These are phyloP conservation scores for Leptinotarsa juncta DNA, from an alignment of 2,888 invertebrate species.

Conservation along the genomic window DNA sequence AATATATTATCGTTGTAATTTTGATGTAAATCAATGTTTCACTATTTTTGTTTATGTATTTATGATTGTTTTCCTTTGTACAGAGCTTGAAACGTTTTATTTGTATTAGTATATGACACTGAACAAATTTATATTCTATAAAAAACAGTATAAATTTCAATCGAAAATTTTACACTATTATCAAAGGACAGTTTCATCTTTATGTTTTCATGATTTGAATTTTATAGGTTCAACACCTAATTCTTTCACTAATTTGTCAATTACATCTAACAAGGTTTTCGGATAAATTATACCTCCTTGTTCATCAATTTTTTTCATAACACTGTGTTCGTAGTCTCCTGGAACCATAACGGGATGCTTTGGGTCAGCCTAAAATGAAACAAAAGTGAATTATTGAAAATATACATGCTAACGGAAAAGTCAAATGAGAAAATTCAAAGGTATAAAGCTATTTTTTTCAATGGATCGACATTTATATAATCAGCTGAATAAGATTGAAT, in stretches of 20 bases:
- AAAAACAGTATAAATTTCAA: no score
- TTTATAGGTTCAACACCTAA: constrained; percentile 63
- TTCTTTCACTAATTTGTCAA: constrained; percentile 35
- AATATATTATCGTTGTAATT: no score
- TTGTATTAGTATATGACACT: no score
- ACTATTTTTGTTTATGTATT: no score
- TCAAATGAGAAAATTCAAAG: no score
- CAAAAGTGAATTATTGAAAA: not conserved
- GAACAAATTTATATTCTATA: no score
- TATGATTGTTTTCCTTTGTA: no score
- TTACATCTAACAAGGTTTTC: constrained; percentile 37
- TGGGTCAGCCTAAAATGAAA: constrained; percentile 18
- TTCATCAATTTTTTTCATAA: constrained; percentile 14
- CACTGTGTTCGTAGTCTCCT: constrained; percentile 20
- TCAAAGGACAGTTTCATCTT: not conserved
- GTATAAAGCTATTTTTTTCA: no score
- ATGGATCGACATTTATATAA: no score
- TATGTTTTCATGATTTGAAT: constrained; percentile 7
- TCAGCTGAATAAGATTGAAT: no score
- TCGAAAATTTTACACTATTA: not conserved
- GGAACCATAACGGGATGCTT: constrained; percentile 25
- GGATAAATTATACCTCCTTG: constrained; percentile 21
- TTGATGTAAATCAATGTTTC: no score
- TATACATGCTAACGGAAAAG: not conserved
- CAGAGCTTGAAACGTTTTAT: no score